These are phyloP conservation scores for Holocentrus rufus DNA, from an alignment of 2,797 vertebrate species.

Conservation along the genomic window DNA sequence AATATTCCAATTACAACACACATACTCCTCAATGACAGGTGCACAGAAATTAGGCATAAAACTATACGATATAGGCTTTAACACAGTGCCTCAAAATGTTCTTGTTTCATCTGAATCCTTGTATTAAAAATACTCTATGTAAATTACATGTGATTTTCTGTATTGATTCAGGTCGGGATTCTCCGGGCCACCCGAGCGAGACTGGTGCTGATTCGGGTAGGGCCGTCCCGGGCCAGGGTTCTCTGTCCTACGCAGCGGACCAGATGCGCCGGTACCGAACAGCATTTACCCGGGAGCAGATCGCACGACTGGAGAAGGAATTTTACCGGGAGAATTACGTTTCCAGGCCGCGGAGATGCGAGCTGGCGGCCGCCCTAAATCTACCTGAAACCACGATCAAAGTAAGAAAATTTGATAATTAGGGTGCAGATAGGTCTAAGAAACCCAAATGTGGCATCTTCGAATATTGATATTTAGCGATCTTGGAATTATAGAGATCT, in stretches of 20 bases:
- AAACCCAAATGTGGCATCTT: no score
- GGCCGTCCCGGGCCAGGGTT: constrained; percentile 81
- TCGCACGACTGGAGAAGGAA: constrained; percentile 95
- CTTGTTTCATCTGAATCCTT: neutral
- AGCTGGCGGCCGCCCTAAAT: constrained; percentile 94
- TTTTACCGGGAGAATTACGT: constrained; percentile 99
- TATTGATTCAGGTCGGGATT: constrained; percentile 75
- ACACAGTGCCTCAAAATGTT: neutral
- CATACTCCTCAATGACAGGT: neutral
- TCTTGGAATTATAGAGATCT: no score
- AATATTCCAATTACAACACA: neutral
- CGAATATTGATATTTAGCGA: no score
- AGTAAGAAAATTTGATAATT: constrained; percentile 74
- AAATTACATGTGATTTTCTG: constrained; percentile 5
- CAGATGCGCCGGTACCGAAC: constrained; percentile 98
- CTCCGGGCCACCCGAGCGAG: constrained; percentile 74
- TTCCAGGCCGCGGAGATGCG: constrained; percentile 95
- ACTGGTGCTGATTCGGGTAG: constrained; percentile 76
- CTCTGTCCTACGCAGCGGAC: constrained; percentile 90
- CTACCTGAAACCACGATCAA: constrained; percentile 98
- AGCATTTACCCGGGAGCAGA: constrained; percentile 97
- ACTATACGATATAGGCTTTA: constrained; percentile 19
- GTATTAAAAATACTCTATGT: neutral
- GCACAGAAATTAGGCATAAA: constrained; percentile 1
- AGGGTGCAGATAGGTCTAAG: constrained; percentile 23